Conservation (phyloP, 2,113 vertebrate genomes). For the Percina caprodes region DNA sequence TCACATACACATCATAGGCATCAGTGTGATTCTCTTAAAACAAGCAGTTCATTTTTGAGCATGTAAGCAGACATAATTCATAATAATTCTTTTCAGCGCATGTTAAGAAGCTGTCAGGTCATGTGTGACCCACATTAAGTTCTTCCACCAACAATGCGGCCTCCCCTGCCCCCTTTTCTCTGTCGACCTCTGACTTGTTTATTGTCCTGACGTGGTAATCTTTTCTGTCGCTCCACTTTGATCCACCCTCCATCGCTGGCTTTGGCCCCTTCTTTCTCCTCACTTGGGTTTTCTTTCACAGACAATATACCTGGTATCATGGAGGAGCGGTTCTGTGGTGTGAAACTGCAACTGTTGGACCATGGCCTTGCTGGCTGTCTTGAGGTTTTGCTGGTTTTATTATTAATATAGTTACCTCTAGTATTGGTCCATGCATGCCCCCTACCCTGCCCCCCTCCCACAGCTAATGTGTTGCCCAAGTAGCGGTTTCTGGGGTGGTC, state of each 20-base stretch:
- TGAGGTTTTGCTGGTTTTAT: slow-evolving; percentile 65
- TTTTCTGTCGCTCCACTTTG: slow-evolving; percentile 91
- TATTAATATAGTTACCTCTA: slow-evolving; percentile 56
- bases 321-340: slow-evolving; percentile 58
- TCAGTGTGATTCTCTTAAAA: slow-evolving; percentile 24
- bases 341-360: slow-evolving; percentile 64
- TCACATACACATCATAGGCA: slow-evolving; percentile 7
- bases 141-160: slow-evolving; percentile 79
- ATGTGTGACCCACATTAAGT: slow-evolving; percentile 42
- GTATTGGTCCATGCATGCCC: slow-evolving; percentile 43
- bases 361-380: slow-evolving; percentile 80
- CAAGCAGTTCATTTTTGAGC: slow-evolving; percentile 13
- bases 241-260: slow-evolving; percentile 91
- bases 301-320: slow-evolving; percentile 91
- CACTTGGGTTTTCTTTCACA: slow-evolving; percentile 63
- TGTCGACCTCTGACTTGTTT: slow-evolving; percentile 82
- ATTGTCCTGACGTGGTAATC: slow-evolving; percentile 84
- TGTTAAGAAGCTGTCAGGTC: slow-evolving; percentile 32
- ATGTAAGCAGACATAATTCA: slow-evolving; percentile 17
- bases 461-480: slow-evolving; percentile 73
- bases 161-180: slow-evolving; percentile 86
- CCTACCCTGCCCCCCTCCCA: slow-evolving; percentile 55
- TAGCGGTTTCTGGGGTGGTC: slow-evolving; percentile 72
- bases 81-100: slow-evolving; percentile 43
- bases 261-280: slow-evolving; percentile 83